Percentiles rank a stretch among this genome's conserved stretches.
phyloP scores from a whole-genome alignment of 2,888 invertebrate species.

The Apamea sordens region DNA sequence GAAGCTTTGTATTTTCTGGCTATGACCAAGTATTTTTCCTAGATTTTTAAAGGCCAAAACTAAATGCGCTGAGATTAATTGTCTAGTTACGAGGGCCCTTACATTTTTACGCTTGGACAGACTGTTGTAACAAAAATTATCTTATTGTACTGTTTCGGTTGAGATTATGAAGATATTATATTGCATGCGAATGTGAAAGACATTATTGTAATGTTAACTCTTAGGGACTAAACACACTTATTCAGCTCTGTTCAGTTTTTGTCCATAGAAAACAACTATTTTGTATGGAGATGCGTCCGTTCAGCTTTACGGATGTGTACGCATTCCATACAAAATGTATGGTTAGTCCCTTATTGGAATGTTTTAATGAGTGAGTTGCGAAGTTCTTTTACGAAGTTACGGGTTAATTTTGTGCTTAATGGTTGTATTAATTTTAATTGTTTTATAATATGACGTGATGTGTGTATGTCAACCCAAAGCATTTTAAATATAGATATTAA shows the following conservation, averaged over 20 bases:
- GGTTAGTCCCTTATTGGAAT: slow-evolving; percentile 54
- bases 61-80: slow-evolving; percentile 12
- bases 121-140: slow-evolving; percentile 49
- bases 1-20: slow-evolving; percentile 28
- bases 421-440: slow-evolving; percentile 65
- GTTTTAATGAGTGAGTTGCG: slow-evolving; percentile 60
- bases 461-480: slow-evolving; percentile 59
- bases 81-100: slow-evolving; percentile 44
- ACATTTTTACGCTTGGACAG: slow-evolving; percentile 52
- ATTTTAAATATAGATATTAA: slow-evolving; percentile 57
- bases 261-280: no score
- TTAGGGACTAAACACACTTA: background rate
- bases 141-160: slow-evolving; percentile 43
- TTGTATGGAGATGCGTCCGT: no score
- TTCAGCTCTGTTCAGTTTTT: no score
- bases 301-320: no score
- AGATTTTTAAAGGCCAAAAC: slow-evolving; percentile 26
- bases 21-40: slow-evolving; percentile 44
- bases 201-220: slow-evolving; percentile 54
- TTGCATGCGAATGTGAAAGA: slow-evolving; percentile 61
- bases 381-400: slow-evolving; percentile 58
- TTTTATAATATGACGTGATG: slow-evolving; percentile 51
- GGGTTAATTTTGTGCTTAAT: slow-evolving; percentile 67
- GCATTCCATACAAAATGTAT: no score
- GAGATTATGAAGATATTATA: slow-evolving; percentile 63